Percentiles rank a stretch among this genome's conserved stretches.
Conservation (phyloP, 2,113 vertebrate species). For the Lepus europaeus region DNA sequence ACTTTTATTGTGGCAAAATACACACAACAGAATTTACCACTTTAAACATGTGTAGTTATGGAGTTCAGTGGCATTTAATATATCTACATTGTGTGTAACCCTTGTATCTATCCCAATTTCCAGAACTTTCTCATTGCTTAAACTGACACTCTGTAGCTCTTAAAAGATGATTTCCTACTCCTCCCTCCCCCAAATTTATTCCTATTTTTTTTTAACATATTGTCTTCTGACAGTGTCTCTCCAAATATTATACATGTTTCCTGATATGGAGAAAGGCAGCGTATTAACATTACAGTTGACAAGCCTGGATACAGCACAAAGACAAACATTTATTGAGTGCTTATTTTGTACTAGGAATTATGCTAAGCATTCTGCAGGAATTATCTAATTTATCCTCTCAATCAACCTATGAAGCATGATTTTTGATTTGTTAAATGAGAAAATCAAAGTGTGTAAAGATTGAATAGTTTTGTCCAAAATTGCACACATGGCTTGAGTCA, state of each 20-base stretch:
- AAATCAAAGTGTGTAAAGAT: not conserved
- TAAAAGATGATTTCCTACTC: not conserved
- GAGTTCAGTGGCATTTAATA: not conserved
- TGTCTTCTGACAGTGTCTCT: not conserved
- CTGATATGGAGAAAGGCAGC: not conserved
- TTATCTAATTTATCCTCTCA: conserved; percentile 19
- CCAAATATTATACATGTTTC: not conserved
- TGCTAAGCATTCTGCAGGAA: not conserved
- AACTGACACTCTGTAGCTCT: not conserved
- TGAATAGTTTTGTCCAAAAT: conserved; percentile 27
- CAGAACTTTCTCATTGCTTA: not conserved
- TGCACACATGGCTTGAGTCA: not conserved
- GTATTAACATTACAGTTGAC: not conserved
- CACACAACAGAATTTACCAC: not conserved
- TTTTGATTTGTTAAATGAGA: conserved; percentile 22
- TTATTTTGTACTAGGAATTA: conserved; percentile 9
- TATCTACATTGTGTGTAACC: not conserved
- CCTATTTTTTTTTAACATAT: not conserved
- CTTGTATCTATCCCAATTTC: not conserved
- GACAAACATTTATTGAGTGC: not conserved
- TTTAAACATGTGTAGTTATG: not conserved
- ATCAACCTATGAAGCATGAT: not conserved
- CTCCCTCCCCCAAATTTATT: not conserved
- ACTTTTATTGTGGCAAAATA: not conserved
- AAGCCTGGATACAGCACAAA: not conserved